Percentiles rank a stretch among this genome's conserved stretches.
Evolutionary conservation across 1,140 invertebrate species (phyloP).

Genomic region (Lucilia sericata): DNA sequence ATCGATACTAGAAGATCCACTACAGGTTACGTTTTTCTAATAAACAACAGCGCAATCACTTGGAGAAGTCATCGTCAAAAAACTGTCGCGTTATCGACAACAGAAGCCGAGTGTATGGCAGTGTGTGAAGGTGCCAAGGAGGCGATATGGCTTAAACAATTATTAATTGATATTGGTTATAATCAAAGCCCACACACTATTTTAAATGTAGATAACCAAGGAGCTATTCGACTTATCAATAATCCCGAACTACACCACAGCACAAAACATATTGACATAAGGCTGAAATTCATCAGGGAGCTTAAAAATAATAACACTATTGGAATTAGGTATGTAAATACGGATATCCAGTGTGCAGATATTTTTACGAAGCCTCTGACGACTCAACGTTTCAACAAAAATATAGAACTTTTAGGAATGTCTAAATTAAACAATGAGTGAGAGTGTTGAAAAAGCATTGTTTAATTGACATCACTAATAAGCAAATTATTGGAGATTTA

Average conservation of each 20-base stretch:
- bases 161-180: not conserved
- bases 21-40: slow-evolving; percentile 62
- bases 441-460: not conserved
- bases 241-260: slow-evolving; percentile 51
- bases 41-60: slow-evolving; percentile 51
- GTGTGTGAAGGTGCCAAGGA: too few species aligned
- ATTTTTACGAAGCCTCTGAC: too few species aligned
- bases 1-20: slow-evolving; percentile 56
- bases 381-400: slow-evolving; percentile 22
- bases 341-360: slow-evolving; percentile 53
- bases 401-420: slow-evolving; percentile 27
- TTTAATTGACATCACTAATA: slow-evolving; percentile 4
- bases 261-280: slow-evolving; percentile 55
- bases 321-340: slow-evolving; percentile 47
- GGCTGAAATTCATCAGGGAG: slow-evolving; percentile 55
- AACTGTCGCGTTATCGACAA: not conserved
- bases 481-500: not conserved
- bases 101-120: not conserved
- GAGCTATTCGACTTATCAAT: slow-evolving; percentile 52
- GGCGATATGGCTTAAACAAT: not conserved
- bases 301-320: slow-evolving; percentile 48
- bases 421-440: not conserved
- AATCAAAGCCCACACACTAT: not conserved
- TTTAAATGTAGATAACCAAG: slow-evolving; percentile 51
- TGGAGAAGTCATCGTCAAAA: not conserved